Conservation (phyloP, 2,888 invertebrate species). For the Tinea trinotella region DNA sequence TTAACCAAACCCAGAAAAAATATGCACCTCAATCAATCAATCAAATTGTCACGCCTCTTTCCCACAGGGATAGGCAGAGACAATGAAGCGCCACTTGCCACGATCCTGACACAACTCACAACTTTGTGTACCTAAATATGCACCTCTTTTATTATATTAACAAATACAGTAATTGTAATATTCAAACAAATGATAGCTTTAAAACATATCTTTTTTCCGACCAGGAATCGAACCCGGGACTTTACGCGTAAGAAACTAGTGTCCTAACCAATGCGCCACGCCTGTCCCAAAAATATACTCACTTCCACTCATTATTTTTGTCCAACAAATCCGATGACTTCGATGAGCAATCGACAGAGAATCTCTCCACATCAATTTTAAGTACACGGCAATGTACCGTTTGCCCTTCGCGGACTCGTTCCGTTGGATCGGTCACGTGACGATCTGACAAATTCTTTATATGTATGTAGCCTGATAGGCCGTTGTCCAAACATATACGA, state of each 20-base stretch:
- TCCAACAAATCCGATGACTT: slow-evolving; percentile 94
- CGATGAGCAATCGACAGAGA: slow-evolving; percentile 93
- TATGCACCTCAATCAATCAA: no score
- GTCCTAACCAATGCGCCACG: neutral
- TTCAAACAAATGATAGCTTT: no score
- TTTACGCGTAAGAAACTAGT: neutral
- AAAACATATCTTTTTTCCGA: no score
- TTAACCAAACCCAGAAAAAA: no score
- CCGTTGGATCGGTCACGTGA: slow-evolving; percentile 93
- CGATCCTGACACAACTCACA: no score
- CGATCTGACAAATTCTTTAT: slow-evolving; percentile 95
- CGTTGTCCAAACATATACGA: slow-evolving; percentile 91
- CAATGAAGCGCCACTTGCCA: no score
- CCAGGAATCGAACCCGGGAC: no score
- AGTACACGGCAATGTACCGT: slow-evolving; percentile 89
- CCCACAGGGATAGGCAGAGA: no score
- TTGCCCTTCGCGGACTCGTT: slow-evolving; percentile 88
- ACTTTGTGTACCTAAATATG: no score
- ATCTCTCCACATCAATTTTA: slow-evolving; percentile 97
- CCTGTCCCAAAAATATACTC: slow-evolving; percentile 24
- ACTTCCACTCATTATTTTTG: slow-evolving; percentile 91
- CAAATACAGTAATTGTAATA: no score
- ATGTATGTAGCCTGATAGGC: slow-evolving; percentile 92
- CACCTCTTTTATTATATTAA: no score
- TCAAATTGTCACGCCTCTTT: no score